Conservation (phyloP, 1,140 invertebrate species). For the Ceratina japonica region DNA sequence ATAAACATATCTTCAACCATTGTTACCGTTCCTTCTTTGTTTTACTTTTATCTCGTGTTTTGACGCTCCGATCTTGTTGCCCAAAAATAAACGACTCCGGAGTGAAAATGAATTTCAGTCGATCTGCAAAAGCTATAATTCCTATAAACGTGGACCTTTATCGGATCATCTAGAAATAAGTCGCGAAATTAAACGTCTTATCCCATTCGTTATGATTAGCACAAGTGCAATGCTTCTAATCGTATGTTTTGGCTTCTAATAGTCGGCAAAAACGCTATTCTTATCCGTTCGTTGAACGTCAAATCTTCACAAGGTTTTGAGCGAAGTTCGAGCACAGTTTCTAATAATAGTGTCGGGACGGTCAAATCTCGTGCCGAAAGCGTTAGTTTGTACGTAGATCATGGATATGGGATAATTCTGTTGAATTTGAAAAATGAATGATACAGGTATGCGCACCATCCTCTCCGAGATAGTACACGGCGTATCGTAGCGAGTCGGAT, state of each 20-base stretch:
- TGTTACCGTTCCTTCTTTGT: conserved; percentile 32
- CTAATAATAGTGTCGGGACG: background rate
- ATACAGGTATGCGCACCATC: no score
- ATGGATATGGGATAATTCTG: conserved; percentile 20
- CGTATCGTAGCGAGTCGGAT: conserved; percentile 12
- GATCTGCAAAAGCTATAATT: no score
- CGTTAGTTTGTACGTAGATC: background rate
- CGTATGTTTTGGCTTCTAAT: no score
- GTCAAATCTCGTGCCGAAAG: conserved; percentile 33
- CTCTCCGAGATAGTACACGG: background rate
- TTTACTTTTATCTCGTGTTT: conserved; percentile 33
- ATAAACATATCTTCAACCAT: conserved; percentile 30
- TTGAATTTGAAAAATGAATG: conserved; percentile 51
- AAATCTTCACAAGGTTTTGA: no score
- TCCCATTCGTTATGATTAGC: no score
- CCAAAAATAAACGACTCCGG: background rate
- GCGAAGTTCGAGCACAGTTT: background rate
- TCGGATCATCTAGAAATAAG: no score
- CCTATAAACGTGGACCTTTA: no score
- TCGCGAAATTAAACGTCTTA: no score
- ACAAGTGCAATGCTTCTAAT: no score
- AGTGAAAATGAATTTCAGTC: no score
- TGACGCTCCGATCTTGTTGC: background rate
- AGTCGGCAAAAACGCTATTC: no score
- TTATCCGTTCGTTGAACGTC: no score